phyloP scores from a whole-genome alignment of 1,140 invertebrate genomes.

The Acromyrmex heyeri region DNA sequence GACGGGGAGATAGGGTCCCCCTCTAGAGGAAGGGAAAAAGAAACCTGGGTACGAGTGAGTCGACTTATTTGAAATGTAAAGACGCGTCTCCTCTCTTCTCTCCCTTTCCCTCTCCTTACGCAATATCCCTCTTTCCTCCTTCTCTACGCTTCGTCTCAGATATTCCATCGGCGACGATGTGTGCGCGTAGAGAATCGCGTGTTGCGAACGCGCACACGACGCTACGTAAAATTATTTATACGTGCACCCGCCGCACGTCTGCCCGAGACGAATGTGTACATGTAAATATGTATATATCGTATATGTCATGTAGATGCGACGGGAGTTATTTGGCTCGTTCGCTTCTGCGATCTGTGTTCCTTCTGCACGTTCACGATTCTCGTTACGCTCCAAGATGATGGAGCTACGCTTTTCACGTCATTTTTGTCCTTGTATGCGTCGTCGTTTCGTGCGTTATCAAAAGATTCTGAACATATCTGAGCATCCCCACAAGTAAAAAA shows the following conservation, averaged over 20 bases:
- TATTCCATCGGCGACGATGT: constrained; percentile 77
- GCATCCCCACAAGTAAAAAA: not conserved
- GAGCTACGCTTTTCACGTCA: constrained; percentile 17
- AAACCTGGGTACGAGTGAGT: constrained; percentile 73
- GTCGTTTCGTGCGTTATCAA: not conserved
- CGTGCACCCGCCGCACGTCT: constrained; percentile 65
- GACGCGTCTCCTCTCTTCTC: constrained; percentile 73
- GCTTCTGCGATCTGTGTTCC: constrained; percentile 26
- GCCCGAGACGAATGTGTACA: constrained; percentile 33
- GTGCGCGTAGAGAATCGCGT: constrained; percentile 77
- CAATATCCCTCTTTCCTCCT: constrained; percentile 3
- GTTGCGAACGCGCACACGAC: constrained; percentile 82
- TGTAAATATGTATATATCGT: constrained; percentile 33
- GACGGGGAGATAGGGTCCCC: constrained; percentile 72
- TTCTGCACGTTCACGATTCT: constrained; percentile 6
- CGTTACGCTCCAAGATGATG: constrained; percentile 23
- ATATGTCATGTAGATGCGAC: constrained; percentile 43
- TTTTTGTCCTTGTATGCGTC: not conserved
- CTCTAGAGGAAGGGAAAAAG: constrained; percentile 43
- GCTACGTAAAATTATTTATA: constrained; percentile 82
- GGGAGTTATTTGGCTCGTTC: constrained; percentile 39
- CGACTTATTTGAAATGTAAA: constrained; percentile 86
- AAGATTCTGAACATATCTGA: not conserved
- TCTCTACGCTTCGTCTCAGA: constrained; percentile 55
- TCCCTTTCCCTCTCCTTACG: constrained; percentile 18